Percentiles rank a stretch among this genome's conserved stretches.
These are phyloP conservation scores for Cotesia chilonis DNA, from an alignment of 1,140 invertebrate species.

Conservation along the genomic window DNA sequence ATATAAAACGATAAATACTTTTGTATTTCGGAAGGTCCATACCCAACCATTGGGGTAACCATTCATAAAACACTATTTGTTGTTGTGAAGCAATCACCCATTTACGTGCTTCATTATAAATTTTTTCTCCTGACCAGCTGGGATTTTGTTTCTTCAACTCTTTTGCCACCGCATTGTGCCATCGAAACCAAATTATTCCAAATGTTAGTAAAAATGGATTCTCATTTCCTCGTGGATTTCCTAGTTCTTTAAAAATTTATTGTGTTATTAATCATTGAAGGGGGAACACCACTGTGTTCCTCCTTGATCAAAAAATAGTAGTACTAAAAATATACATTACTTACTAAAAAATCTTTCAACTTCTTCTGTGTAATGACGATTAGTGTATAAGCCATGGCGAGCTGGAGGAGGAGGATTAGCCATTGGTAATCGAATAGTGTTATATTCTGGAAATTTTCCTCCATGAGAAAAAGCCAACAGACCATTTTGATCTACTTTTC, in stretches of 20 bases:
- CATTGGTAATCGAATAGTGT: slow-evolving; percentile 67
- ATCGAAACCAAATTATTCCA: slow-evolving; percentile 71
- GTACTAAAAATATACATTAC: slow-evolving; percentile 37
- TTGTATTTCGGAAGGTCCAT: slow-evolving; percentile 47
- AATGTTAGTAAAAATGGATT: slow-evolving; percentile 69
- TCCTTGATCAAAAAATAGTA: background rate
- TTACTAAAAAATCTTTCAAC: slow-evolving; percentile 70
- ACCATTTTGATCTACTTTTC: slow-evolving; percentile 61
- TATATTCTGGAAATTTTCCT: slow-evolving; percentile 66
- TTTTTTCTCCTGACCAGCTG: slow-evolving; percentile 64
- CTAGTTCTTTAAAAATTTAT: slow-evolving; percentile 65
- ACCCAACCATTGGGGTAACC: slow-evolving; percentile 66
- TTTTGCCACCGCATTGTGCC: slow-evolving; percentile 70
- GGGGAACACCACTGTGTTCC: too few relatives aligned
- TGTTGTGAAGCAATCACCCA: slow-evolving; percentile 70
- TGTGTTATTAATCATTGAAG: background rate
- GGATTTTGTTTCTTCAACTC: slow-evolving; percentile 54
- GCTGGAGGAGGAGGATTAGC: slow-evolving; percentile 71
- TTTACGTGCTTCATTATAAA: slow-evolving; percentile 71
- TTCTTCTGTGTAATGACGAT: slow-evolving; percentile 57
- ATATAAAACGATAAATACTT: slow-evolving; percentile 41
- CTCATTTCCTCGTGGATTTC: slow-evolving; percentile 72
- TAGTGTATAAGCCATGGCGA: slow-evolving; percentile 59
- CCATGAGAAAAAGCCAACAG: slow-evolving; percentile 57
- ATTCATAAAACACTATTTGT: slow-evolving; percentile 66